phyloP scores from a whole-genome alignment of 2,797 vertebrate species.

The Scyliorhinus canicula region DNA sequence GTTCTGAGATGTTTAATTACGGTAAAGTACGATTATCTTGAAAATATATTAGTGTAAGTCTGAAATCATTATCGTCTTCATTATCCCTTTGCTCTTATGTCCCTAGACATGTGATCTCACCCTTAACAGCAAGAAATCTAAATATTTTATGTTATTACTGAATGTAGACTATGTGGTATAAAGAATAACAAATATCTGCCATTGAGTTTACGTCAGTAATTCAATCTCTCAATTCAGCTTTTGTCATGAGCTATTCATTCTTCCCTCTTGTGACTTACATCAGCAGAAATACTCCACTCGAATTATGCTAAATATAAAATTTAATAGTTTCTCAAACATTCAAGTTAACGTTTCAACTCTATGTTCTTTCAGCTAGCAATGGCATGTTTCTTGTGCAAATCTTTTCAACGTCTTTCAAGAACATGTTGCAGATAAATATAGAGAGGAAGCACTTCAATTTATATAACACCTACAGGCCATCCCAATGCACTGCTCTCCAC shows the following conservation, averaged over 20 bases:
- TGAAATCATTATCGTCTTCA: neutral
- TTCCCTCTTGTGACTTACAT: neutral
- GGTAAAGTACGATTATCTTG: neutral
- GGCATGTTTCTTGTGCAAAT: neutral
- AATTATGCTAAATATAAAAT: neutral
- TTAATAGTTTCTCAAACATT: neutral
- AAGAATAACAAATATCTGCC: constrained; percentile 8
- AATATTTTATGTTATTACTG: neutral
- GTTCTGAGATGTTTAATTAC: neutral
- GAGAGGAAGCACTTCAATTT: neutral
- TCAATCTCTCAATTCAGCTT: neutral
- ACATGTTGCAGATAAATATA: neutral
- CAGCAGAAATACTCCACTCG: neutral
- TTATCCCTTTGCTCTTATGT: neutral
- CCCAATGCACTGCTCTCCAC: neutral
- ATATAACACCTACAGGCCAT: neutral
- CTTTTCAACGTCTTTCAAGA: neutral
- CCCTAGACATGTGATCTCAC: neutral
- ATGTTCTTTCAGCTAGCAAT: neutral
- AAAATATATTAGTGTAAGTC: neutral
- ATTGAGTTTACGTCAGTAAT: neutral
- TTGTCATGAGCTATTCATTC: neutral
- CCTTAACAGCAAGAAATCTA: neutral
- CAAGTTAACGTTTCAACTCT: neutral
- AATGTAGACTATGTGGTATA: neutral